Evolutionary conservation across 2,888 invertebrate species (phyloP).

Genomic region (Galerucella calmariensis): DNA sequence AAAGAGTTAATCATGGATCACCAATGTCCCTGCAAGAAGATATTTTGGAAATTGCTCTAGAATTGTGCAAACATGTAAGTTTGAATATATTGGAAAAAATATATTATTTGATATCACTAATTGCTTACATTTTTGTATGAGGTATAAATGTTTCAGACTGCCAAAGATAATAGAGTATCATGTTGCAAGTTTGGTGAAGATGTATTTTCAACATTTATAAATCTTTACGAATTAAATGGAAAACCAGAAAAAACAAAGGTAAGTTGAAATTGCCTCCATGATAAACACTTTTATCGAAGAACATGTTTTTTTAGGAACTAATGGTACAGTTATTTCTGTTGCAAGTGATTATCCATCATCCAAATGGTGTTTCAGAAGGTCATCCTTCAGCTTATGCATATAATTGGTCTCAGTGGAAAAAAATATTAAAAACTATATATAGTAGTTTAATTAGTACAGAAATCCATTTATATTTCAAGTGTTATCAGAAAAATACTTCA

Average conservation of each 20-base stretch:
- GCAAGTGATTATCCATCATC: conserved; percentile 68
- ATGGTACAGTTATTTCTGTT: conserved; percentile 66
- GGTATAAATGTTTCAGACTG: conserved; percentile 52
- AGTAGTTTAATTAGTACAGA: conserved; percentile 55
- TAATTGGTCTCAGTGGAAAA: conserved; percentile 64
- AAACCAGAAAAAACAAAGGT: conserved; percentile 54
- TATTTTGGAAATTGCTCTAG: conserved; percentile 49
- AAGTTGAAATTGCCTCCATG: background rate
- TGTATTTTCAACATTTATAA: conserved; percentile 50
- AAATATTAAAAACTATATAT: conserved; percentile 61
- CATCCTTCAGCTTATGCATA: conserved; percentile 61
- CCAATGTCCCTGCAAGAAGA: conserved; percentile 45
- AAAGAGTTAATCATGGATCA: conserved; percentile 45
- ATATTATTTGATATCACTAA: background rate
- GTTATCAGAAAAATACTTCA: conserved; percentile 46
- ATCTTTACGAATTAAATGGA: conserved; percentile 53
- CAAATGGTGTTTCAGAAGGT: conserved; percentile 61
- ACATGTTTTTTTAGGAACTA: conserved; percentile 55
- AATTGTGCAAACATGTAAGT: conserved; percentile 52
- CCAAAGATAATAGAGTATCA: conserved; percentile 58
- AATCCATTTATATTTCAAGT: conserved; percentile 45
- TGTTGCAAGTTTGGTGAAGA: conserved; percentile 63
- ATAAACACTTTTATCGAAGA: background rate
- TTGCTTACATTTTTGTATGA: background rate
- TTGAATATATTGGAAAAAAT: conserved; percentile 9